These are phyloP conservation scores for Spisula solida DNA, from an alignment of 2,888 invertebrate genomes.

Conservation along the genomic window DNA sequence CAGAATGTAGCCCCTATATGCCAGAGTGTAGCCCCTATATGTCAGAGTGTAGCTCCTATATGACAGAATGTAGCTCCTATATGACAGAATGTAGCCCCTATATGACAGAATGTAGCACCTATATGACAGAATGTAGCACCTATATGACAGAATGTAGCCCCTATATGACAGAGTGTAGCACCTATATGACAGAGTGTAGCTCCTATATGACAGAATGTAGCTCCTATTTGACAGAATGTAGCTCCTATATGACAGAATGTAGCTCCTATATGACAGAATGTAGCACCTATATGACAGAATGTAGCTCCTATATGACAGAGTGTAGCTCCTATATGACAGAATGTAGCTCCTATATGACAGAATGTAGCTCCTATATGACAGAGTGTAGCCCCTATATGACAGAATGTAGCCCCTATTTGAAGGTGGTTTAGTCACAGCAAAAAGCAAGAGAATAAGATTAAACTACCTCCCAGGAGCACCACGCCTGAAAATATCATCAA, in stretches of 20 bases:
- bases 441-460: background rate
- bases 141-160: background rate
- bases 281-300: background rate
- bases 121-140: background rate
- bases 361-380: background rate
- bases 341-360: background rate
- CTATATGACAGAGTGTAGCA: background rate
- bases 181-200: too few relatives aligned
- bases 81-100: background rate
- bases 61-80: background rate
- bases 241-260: background rate
- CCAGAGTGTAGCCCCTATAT: background rate
- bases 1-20: background rate
- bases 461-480: slow-evolving; percentile 33
- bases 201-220: too few relatives aligned
- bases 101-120: slow-evolving; percentile 4
- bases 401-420: slow-evolving; percentile 22
- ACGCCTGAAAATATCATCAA: slow-evolving; percentile 38
- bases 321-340: background rate
- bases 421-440: background rate
- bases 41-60: background rate
- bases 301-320: background rate
- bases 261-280: background rate
- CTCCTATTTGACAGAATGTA: background rate
- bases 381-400: background rate